These are phyloP conservation scores for Aleiodes sp. DNA, from an alignment of 1,140 invertebrate species.

Conservation along the genomic window DNA sequence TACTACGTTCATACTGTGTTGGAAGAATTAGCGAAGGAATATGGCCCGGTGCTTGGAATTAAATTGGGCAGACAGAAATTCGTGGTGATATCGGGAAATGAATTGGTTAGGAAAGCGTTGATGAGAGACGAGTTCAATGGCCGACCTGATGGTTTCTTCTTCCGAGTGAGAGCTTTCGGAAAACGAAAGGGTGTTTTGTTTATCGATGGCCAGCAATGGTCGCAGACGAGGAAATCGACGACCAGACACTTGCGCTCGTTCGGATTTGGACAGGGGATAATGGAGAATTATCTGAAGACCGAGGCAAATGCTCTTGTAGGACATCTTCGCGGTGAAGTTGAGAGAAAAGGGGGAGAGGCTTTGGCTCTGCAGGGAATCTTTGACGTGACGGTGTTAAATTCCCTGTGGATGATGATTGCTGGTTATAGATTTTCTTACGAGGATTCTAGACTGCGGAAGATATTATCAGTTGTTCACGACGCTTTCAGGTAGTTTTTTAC, in stretches of 20 bases:
- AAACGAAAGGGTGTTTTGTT: conserved; percentile 74
- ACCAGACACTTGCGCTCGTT: conserved; percentile 71
- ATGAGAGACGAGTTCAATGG: conserved; percentile 74
- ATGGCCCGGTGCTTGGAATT: conserved; percentile 64
- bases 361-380: conserved; percentile 68
- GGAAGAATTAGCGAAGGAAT: conserved; percentile 47
- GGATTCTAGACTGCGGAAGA: conserved; percentile 64
- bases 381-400: conserved; percentile 74
- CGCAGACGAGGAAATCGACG: conserved; percentile 69
- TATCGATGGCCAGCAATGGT: conserved; percentile 71
- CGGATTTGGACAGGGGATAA: conserved; percentile 70
- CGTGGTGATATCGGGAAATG: conserved; percentile 71
- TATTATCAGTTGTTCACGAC: conserved; percentile 68
- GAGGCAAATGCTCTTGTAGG: conserved; percentile 69
- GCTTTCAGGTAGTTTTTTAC: conserved; percentile 63
- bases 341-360: conserved; percentile 39
- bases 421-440: conserved; percentile 71
- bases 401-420: conserved; percentile 77
- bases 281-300: conserved; percentile 69
- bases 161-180: conserved; percentile 71
- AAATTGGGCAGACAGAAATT: conserved; percentile 70
- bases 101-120: conserved; percentile 71
- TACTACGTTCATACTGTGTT: conserved; percentile 58
- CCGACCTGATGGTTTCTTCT: conserved; percentile 76
- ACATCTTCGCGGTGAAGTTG: conserved; percentile 45